phyloP scores from a whole-genome alignment of 2,888 invertebrate genomes.

The Cabera pusaria region DNA sequence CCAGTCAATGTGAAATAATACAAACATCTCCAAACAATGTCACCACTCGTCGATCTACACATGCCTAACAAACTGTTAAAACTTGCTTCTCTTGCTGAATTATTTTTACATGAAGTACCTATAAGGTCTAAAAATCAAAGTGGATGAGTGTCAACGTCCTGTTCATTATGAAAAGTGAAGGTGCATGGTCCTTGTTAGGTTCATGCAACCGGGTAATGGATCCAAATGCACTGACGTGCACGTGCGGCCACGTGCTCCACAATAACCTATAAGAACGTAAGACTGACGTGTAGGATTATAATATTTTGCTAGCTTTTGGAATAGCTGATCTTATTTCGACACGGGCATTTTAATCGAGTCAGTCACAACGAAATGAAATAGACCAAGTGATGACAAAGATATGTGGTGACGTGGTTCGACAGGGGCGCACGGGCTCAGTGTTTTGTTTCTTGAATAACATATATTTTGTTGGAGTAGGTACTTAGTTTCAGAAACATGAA shows the following conservation, averaged over 20 bases:
- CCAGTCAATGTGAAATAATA: conserved; percentile 21
- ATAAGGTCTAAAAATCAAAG: too few relatives aligned
- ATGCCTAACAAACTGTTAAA: too few relatives aligned
- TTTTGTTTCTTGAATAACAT: too few relatives aligned
- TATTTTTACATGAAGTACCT: too few relatives aligned
- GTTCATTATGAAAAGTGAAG: conserved; percentile 38
- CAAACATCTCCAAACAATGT: conserved; percentile 12
- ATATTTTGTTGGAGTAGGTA: too few relatives aligned
- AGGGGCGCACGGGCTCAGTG: background rate
- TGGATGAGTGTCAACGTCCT: conserved; percentile 47
- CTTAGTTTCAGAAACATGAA: too few relatives aligned
- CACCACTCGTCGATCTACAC: conserved; percentile 5
- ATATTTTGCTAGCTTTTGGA: too few relatives aligned
- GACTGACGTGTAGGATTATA: too few relatives aligned
- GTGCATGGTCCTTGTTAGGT: conserved; percentile 21
- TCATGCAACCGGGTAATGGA: conserved; percentile 18
- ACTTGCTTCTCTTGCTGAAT: too few relatives aligned
- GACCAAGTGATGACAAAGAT: conserved; percentile 12
- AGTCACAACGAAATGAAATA: conserved; percentile 13
- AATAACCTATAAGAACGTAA: conserved; percentile 21
- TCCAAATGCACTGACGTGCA: conserved; percentile 16
- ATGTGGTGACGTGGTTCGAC: conserved; percentile 3
- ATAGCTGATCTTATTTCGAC: conserved; percentile 1
- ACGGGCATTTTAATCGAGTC: conserved; percentile 8
- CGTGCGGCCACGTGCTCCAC: conserved; percentile 17